These are phyloP conservation scores for Saturnia pavonia DNA, from an alignment of 2,888 invertebrate genomes.

Conservation along the genomic window DNA sequence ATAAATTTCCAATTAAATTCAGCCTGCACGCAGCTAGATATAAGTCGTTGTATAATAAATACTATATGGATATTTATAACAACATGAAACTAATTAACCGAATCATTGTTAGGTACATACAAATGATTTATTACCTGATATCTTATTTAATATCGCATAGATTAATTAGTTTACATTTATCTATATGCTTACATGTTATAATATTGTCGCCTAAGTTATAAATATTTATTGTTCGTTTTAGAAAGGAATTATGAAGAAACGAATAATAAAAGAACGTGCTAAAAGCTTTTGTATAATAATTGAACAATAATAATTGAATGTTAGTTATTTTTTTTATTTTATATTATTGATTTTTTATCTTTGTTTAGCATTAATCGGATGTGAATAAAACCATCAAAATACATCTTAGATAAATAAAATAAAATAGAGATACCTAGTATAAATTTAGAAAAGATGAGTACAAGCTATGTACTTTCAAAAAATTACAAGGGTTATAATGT, in stretches of 20 bases:
- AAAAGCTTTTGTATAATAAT: neutral
- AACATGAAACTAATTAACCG: constrained; percentile 42
- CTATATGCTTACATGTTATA: neutral
- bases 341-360: neutral
- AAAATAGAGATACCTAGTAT: too few relatives aligned
- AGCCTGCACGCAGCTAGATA: constrained; percentile 43
- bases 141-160: neutral
- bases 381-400: neutral
- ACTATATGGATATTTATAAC: constrained; percentile 11
- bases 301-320: neutral
- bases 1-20: constrained; percentile 74
- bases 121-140: constrained; percentile 20
- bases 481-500: too few relatives aligned
- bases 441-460: too few relatives aligned
- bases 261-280: neutral
- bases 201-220: neutral
- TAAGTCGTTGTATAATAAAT: constrained; percentile 34
- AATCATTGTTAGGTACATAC: constrained; percentile 20
- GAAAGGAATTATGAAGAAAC: neutral
- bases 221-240: neutral
- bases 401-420: too few relatives aligned
- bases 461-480: too few relatives aligned
- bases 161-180: neutral
- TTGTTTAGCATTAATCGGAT: neutral
- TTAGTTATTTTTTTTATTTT: neutral